Percentiles rank a stretch among this genome's conserved stretches.
These are phyloP conservation scores for Lithophane ornitopus DNA, from an alignment of 2,888 invertebrate species.

Conservation along the genomic window DNA sequence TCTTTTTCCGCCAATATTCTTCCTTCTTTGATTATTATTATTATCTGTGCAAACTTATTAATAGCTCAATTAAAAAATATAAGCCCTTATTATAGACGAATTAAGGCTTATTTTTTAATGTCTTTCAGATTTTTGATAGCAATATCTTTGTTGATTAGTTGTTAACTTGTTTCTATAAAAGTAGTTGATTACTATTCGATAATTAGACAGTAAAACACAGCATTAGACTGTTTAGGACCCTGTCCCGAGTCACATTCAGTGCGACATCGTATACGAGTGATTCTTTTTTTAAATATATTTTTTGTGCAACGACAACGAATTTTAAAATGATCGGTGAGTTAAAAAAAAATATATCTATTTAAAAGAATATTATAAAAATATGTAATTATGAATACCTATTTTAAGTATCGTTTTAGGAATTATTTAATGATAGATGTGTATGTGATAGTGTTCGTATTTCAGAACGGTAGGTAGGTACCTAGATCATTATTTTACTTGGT, in stretches of 20 bases:
- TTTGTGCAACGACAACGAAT: conserved; percentile 22
- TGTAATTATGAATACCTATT: too few species aligned
- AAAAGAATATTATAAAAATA: too few species aligned
- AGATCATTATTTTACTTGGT: background rate
- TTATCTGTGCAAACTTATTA: conserved; percentile 47
- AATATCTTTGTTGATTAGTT: conserved; percentile 18
- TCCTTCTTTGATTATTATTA: conserved; percentile 55
- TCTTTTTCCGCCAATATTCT: conserved; percentile 52
- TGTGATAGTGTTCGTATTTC: too few species aligned
- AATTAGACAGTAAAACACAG: conserved; percentile 62
- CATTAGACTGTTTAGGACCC: conserved; percentile 55
- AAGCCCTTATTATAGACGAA: background rate
- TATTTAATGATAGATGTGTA: background rate
- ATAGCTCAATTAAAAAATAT: conserved; percentile 1
- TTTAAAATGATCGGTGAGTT: conserved; percentile 62
- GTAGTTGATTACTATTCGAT: conserved; percentile 37
- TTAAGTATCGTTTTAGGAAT: too few species aligned
- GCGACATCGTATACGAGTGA: conserved; percentile 20
- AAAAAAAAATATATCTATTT: too few species aligned
- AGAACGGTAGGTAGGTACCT: too few species aligned
- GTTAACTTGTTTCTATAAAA: conserved; percentile 63
- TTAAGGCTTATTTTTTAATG: conserved; percentile 38
- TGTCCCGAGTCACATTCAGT: conserved; percentile 41
- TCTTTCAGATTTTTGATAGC: conserved; percentile 21
- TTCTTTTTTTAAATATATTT: conserved; percentile 16